Evolutionary conservation across 2,113 vertebrate genomes (phyloP).

Genomic region (Crotalus helleri): DNA sequence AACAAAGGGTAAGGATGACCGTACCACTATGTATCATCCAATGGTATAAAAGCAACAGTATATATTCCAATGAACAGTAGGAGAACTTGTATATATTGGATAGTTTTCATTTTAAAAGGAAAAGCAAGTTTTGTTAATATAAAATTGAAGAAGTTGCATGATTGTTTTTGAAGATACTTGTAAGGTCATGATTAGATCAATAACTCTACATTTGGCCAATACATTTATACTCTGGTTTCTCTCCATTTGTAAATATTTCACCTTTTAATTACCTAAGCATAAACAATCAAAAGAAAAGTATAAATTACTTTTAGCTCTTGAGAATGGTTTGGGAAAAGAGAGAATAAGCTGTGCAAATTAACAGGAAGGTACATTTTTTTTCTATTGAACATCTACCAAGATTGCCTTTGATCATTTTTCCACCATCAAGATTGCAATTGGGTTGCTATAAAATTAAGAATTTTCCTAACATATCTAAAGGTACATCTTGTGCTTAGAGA

Average conservation of each 20-base stretch:
- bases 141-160: not conserved
- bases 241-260: not conserved
- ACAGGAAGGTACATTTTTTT: not conserved
- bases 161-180: not conserved
- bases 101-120: not conserved
- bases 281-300: not conserved
- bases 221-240: not conserved
- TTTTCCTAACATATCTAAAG: no score
- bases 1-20: not conserved
- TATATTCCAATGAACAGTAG: not conserved
- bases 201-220: not conserved
- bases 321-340: no score
- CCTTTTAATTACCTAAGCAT: not conserved
- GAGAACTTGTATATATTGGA: not conserved
- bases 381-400: not conserved
- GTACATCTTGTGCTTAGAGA: not conserved
- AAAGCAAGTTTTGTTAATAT: not conserved
- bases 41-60: not conserved
- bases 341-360: not conserved
- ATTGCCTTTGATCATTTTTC: not conserved
- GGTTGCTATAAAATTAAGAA: not conserved
- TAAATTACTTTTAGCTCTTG: not conserved
- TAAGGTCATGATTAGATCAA: not conserved
- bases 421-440: no score
- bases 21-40: not conserved